Evolutionary conservation across 2,888 invertebrate species (phyloP).

Genomic region (Rhagonycha lutea): DNA sequence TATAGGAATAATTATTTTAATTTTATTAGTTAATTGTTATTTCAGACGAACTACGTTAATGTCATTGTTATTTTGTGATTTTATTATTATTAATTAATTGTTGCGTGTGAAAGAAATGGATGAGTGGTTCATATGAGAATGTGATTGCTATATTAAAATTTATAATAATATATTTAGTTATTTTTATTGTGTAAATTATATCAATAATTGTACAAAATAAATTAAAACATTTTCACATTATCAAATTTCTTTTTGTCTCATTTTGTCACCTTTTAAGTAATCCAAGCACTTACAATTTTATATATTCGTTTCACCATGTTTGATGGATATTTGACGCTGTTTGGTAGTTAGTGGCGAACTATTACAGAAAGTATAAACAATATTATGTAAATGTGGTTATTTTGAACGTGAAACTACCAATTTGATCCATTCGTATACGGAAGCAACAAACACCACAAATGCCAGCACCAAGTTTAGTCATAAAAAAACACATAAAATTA

Average conservation of each 20-base stretch:
- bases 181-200: slow-evolving; percentile 1
- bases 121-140: neutral
- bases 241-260: neutral
- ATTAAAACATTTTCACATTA: slow-evolving; percentile 3
- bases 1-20: neutral
- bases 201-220: slow-evolving; percentile 3
- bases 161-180: neutral
- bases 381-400: too few relatives aligned
- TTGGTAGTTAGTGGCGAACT: too few relatives aligned
- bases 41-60: neutral
- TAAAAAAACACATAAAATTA: too few relatives aligned
- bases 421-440: too few relatives aligned
- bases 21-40: neutral
- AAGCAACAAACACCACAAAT: too few relatives aligned
- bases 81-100: neutral
- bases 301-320: too few relatives aligned
- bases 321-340: neutral
- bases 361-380: too few relatives aligned
- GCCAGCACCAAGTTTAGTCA: too few relatives aligned
- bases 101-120: neutral
- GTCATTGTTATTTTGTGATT: slow-evolving; percentile 3
- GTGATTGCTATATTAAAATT: neutral
- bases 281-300: neutral
- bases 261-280: neutral
- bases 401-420: too few relatives aligned